Evolutionary conservation across 2,113 vertebrate genomes (phyloP).

Genomic region (Mustela lutreola): DNA sequence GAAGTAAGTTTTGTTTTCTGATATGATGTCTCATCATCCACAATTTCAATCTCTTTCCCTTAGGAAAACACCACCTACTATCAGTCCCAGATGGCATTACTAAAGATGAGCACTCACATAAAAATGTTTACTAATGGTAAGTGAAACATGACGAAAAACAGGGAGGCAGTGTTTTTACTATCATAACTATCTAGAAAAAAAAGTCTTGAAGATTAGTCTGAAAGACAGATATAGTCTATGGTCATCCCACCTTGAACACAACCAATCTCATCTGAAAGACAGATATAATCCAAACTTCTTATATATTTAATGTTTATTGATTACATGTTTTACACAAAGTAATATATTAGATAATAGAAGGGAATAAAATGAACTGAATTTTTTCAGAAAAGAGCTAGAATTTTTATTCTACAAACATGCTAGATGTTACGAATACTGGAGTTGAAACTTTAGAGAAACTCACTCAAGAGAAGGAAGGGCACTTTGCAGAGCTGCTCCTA

Average conservation of each 20-base stretch:
- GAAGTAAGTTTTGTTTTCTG: conserved; percentile 9
- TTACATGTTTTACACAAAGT: neutral
- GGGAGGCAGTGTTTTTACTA: neutral
- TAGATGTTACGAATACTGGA: conserved; percentile 16
- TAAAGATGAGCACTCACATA: neutral
- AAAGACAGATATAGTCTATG: neutral
- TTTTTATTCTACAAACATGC: neutral
- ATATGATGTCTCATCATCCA: neutral
- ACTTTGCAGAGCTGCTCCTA: neutral
- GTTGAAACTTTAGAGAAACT: conserved; percentile 38
- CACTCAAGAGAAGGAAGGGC: neutral
- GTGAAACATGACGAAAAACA: neutral
- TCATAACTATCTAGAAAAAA: neutral
- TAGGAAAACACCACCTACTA: neutral
- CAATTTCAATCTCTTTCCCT: neutral
- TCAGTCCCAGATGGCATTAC: neutral
- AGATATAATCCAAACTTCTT: neutral
- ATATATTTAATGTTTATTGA: neutral
- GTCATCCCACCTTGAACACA: too few species aligned
- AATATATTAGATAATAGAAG: neutral
- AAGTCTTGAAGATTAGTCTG: neutral
- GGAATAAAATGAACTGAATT: neutral
- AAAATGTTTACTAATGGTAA: neutral
- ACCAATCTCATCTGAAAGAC: neutral
- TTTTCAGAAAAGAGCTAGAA: neutral